Conservation (phyloP, 1,140 invertebrate species). For the Megalopta genalis region DNA sequence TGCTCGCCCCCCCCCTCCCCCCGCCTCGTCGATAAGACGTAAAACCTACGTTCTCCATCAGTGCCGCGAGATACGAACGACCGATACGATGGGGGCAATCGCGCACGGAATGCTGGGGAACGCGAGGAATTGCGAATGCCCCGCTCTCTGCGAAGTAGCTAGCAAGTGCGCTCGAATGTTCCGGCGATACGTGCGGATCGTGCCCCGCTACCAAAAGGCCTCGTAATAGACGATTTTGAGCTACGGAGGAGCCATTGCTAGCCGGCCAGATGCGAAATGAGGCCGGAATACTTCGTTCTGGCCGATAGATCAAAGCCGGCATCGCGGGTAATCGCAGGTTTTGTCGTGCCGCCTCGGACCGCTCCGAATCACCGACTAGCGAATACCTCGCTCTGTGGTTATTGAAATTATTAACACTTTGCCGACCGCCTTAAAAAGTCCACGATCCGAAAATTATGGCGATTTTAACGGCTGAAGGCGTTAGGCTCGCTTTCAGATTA, state of each 20-base stretch:
- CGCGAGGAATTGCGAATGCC: conserved; percentile 57
- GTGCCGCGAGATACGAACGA: conserved; percentile 49
- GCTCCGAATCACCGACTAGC: too few relatives aligned
- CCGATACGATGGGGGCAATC: conserved; percentile 14
- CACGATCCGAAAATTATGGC: too few relatives aligned
- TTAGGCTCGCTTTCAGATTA: too few relatives aligned
- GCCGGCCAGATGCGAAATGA: conserved; percentile 5
- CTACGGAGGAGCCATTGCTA: conserved; percentile 11
- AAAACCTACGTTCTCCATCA: conserved; percentile 56
- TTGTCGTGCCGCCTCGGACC: neutral
- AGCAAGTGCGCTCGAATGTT: conserved; percentile 46
- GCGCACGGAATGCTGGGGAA: neutral
- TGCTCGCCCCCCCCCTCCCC: neutral
- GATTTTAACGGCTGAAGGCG: too few relatives aligned
- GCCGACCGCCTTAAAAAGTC: too few relatives aligned
- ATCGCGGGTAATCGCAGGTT: neutral
- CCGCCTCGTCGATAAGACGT: conserved; percentile 48
- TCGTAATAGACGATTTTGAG: conserved; percentile 40
- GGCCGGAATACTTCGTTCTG: neutral
- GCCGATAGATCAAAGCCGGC: conserved; percentile 11
- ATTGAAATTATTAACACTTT: too few relatives aligned
- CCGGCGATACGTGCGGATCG: conserved; percentile 40
- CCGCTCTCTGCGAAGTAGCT: conserved; percentile 32
- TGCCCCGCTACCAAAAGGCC: neutral
- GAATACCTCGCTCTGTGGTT: too few relatives aligned